Evolutionary conservation across 2,113 vertebrate species (phyloP).

Genomic region (Mustelus asterias): DNA sequence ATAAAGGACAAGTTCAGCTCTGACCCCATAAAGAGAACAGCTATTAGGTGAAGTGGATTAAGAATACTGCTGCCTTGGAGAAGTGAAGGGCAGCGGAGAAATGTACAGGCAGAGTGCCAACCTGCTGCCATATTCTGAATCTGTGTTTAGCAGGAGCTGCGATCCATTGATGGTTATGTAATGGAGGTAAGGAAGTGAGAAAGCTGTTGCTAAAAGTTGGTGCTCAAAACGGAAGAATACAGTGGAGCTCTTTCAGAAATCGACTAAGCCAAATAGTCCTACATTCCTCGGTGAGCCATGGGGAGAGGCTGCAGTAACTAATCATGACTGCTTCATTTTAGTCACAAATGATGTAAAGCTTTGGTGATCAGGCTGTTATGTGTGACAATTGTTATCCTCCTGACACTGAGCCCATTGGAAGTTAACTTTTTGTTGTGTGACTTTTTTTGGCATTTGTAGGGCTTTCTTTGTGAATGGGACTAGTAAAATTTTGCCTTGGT

Average conservation of each 20-base stretch:
- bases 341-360: not conserved
- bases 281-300: not conserved
- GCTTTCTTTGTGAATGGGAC: not conserved
- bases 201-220: not conserved
- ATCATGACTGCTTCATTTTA: not conserved
- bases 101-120: not conserved
- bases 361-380: not conserved
- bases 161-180: not conserved
- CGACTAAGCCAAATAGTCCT: not conserved
- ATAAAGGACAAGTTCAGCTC: slow-evolving; percentile 32
- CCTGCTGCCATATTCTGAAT: not conserved
- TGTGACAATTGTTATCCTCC: not conserved
- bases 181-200: slow-evolving; percentile 12
- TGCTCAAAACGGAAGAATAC: not conserved
- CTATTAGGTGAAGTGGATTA: slow-evolving; percentile 27
- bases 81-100: not conserved
- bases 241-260: slow-evolving; percentile 12
- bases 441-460: not conserved
- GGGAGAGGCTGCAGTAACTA: not conserved
- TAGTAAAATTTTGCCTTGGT: not conserved
- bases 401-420: not conserved
- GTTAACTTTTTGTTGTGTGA: not conserved
- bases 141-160: not conserved
- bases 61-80: slow-evolving; percentile 30
- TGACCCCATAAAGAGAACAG: not conserved